phyloP scores from a whole-genome alignment of 2,113 vertebrate species.

The Mohoua ochrocephala region DNA sequence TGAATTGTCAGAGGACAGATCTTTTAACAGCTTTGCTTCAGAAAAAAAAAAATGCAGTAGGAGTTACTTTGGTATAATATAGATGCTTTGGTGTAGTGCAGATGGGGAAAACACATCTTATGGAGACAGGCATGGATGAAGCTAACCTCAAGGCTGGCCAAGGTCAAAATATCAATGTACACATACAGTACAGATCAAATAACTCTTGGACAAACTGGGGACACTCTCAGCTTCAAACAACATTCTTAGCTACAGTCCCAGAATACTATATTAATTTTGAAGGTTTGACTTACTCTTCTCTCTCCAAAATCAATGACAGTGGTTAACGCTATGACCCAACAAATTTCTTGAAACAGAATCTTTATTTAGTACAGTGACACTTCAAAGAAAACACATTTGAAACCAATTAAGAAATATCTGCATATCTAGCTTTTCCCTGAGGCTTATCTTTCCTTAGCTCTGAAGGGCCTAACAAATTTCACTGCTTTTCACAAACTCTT shows the following conservation, averaged over 20 bases:
- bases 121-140: background rate
- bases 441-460: constrained; percentile 6
- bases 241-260: background rate
- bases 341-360: background rate
- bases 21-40: background rate
- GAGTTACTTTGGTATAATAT: background rate
- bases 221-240: background rate
- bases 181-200: background rate
- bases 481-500: background rate
- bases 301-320: background rate
- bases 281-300: background rate
- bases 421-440: background rate
- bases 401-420: constrained; percentile 31
- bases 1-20: background rate
- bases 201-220: background rate
- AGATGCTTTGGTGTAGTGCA: background rate
- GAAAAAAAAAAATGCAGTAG: background rate
- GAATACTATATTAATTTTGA: background rate
- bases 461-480: constrained; percentile 3
- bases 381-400: constrained; percentile 30
- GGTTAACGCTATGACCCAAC: background rate
- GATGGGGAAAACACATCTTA: background rate
- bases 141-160: background rate
- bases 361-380: background rate
- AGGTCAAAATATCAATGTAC: background rate